phyloP scores from a whole-genome alignment of 1,140 invertebrate genomes.

The Drosophila melanogaster region DNA sequence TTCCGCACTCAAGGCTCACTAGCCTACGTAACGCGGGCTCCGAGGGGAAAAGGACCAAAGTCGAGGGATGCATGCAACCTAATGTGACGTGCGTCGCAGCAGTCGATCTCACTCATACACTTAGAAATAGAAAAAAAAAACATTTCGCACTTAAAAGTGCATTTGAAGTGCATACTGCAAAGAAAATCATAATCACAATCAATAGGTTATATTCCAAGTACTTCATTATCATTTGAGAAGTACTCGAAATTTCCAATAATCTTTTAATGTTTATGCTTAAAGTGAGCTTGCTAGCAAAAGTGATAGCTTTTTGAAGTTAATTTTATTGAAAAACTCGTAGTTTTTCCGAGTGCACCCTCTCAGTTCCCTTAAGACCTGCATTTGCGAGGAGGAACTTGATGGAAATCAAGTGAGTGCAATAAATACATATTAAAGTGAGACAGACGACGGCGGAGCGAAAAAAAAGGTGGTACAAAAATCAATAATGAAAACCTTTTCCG shows the following conservation, averaged over 20 bases:
- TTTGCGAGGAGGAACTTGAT: constrained; percentile 46
- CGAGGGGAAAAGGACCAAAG: constrained; percentile 3
- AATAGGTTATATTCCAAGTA: neutral
- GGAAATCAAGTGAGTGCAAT: constrained; percentile 74
- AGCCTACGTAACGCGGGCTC: neutral
- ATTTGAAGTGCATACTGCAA: neutral
- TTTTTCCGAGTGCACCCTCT: constrained; percentile 19
- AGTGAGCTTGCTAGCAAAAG: too few species aligned
- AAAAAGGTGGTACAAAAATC: constrained; percentile 53
- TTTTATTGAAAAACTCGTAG: neutral
- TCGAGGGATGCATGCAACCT: constrained; percentile 12
- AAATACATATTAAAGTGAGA: constrained; percentile 57
- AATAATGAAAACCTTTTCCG: constrained; percentile 62
- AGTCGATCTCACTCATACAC: constrained; percentile 14
- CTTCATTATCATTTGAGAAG: neutral
- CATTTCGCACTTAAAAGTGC: neutral
- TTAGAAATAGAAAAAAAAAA: neutral
- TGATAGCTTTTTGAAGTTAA: neutral
- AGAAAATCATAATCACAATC: neutral
- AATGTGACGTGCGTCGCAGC: constrained; percentile 27
- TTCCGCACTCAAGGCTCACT: constrained; percentile 71
- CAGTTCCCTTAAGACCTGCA: constrained; percentile 9
- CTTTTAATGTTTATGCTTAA: too few species aligned
- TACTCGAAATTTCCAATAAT: too few species aligned
- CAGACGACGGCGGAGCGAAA: neutral